Conservation (phyloP, 2,888 invertebrate species). For the Rhingia rostrata region DNA sequence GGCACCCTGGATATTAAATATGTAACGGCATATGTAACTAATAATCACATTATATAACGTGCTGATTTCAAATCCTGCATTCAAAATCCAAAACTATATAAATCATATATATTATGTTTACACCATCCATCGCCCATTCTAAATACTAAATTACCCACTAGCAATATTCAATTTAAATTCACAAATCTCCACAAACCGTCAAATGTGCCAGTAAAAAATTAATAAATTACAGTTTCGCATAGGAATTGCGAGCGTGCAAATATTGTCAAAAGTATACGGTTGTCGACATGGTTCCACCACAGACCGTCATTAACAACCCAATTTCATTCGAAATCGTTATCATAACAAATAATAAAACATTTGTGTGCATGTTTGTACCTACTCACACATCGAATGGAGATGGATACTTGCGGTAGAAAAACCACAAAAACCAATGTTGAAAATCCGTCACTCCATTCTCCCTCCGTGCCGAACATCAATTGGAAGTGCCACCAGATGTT, state of each 20-base stretch:
- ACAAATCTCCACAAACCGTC: neutral
- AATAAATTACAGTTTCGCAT: neutral
- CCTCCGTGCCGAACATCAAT: neutral
- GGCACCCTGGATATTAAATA: too few species aligned
- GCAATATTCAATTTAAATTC: slow-evolving; percentile 8
- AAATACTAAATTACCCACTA: slow-evolving; percentile 5
- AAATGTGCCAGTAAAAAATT: slow-evolving; percentile 1
- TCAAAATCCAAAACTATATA: neutral
- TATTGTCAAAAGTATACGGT: slow-evolving; percentile 11
- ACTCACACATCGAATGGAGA: neutral
- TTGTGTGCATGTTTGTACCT: neutral
- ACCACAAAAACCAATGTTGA: slow-evolving; percentile 28
- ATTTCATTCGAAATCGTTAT: slow-evolving; percentile 18
- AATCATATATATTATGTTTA: neutral
- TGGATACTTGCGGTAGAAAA: slow-evolving; percentile 17
- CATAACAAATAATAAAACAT: slow-evolving; percentile 9
- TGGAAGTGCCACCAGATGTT: slow-evolving; percentile 3
- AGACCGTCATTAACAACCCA: slow-evolving; percentile 38
- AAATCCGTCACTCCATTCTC: slow-evolving; percentile 20
- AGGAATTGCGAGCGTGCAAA: neutral
- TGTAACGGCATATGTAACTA: too few species aligned
- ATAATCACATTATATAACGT: neutral
- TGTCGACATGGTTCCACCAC: neutral
- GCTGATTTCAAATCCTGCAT: neutral
- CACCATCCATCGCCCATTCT: neutral